Conservation (phyloP, 2,888 invertebrate species). For the Drosophila hamatofila region DNA sequence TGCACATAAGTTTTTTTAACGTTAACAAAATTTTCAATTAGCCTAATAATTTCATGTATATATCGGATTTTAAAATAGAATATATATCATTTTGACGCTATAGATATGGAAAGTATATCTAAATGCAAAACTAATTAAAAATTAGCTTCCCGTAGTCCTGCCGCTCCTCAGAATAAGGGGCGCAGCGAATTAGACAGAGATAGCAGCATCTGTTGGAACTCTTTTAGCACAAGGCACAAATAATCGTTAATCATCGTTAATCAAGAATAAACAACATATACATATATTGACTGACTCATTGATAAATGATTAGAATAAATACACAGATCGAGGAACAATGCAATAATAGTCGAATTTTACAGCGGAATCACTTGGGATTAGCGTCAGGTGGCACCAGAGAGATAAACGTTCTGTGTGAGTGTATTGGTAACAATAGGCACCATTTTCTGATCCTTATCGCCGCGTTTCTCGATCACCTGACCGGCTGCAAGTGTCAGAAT, state of each 20-base stretch:
- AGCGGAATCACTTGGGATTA: background rate
- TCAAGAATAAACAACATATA: background rate
- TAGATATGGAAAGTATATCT: no score
- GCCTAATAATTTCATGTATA: no score
- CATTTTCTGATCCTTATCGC: conserved; percentile 76
- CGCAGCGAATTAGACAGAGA: conserved; percentile 7
- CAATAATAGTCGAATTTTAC: background rate
- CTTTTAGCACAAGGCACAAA: background rate
- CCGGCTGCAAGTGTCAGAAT: conserved; percentile 75
- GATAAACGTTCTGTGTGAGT: conserved; percentile 74
- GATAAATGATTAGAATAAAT: background rate
- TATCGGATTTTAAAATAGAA: background rate
- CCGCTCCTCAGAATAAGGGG: background rate
- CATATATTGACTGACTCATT: background rate
- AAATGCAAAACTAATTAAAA: no score
- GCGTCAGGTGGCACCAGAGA: conserved; percentile 53
- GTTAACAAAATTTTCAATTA: background rate
- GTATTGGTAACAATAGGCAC: conserved; percentile 69
- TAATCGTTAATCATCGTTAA: background rate
- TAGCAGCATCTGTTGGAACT: background rate
- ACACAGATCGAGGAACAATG: background rate
- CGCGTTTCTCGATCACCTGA: conserved; percentile 70
- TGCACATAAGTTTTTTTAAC: no score
- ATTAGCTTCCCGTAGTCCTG: no score
- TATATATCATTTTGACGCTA: background rate